These are phyloP conservation scores for Meloidogyne chitwoodi DNA, from an alignment of 1,140 invertebrate species.

Conservation along the genomic window DNA sequence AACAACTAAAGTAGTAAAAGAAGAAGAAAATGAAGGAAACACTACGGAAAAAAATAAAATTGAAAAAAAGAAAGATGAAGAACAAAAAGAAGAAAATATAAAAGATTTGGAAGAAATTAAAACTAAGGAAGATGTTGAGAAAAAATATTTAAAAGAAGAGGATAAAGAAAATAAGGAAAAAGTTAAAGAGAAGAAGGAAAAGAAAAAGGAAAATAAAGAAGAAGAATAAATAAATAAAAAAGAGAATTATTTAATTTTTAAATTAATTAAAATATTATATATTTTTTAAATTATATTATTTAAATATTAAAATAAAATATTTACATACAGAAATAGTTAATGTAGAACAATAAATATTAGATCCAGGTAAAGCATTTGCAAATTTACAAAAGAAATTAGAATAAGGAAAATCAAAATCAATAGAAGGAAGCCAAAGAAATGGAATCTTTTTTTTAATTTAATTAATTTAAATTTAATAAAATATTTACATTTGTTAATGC, in stretches of 20 bases:
- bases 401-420: slow-evolving; percentile 61
- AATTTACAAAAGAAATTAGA: slow-evolving; percentile 61
- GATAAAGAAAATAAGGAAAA: not conserved
- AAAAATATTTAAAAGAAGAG: not conserved
- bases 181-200: not conserved
- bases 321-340: slow-evolving; percentile 59
- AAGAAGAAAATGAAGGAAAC: too few relatives aligned
- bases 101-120: not conserved
- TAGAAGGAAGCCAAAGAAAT: slow-evolving; percentile 60
- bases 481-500: slow-evolving; percentile 5
- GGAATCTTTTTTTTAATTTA: slow-evolving; percentile 51
- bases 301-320: not conserved
- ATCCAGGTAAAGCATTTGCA: slow-evolving; percentile 60
- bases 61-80: not conserved
- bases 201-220: not conserved
- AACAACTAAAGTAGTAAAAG: too few relatives aligned
- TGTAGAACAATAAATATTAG: slow-evolving; percentile 62
- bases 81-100: too few relatives aligned
- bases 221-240: not conserved
- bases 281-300: not conserved
- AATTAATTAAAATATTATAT: too few relatives aligned
- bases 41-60: not conserved
- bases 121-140: not conserved
- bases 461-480: not conserved
- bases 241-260: not conserved